These are phyloP conservation scores for Ellobius talpinus DNA, from an alignment of 2,113 vertebrate species.

Conservation along the genomic window DNA sequence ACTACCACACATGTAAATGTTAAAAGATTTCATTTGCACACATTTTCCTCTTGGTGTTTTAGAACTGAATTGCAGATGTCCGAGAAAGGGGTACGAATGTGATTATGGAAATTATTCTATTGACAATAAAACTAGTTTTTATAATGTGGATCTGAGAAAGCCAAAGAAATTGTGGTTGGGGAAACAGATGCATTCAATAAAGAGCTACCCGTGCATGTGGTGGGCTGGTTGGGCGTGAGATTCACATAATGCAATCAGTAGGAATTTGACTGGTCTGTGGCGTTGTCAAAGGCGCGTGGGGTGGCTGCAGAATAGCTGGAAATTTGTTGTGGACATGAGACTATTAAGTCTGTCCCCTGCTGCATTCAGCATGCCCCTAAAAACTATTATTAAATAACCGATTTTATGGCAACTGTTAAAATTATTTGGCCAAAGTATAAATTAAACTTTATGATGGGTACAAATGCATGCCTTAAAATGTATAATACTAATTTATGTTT, in stretches of 20 bases:
- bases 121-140: slow-evolving; percentile 85
- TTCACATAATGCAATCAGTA: slow-evolving; percentile 78
- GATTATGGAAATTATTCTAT: slow-evolving; percentile 84
- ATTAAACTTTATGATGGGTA: slow-evolving; percentile 85
- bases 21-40: slow-evolving; percentile 83
- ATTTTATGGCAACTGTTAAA: slow-evolving; percentile 83
- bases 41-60: slow-evolving; percentile 83
- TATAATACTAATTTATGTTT: slow-evolving; percentile 81
- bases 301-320: slow-evolving; percentile 78
- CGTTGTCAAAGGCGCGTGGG: slow-evolving; percentile 76
- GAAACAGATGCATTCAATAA: slow-evolving; percentile 78
- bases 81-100: slow-evolving; percentile 84
- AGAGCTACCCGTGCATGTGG: slow-evolving; percentile 75
- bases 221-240: slow-evolving; percentile 74
- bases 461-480: slow-evolving; percentile 80
- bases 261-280: slow-evolving; percentile 78
- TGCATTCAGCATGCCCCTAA: slow-evolving; percentile 75
- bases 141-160: slow-evolving; percentile 77
- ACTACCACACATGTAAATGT: slow-evolving; percentile 77
- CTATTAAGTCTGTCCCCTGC: slow-evolving; percentile 82
- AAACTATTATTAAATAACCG: slow-evolving; percentile 86
- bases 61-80: slow-evolving; percentile 84
- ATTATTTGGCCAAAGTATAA: slow-evolving; percentile 86
- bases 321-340: slow-evolving; percentile 81
- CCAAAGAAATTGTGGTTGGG: slow-evolving; percentile 67